Evolutionary conservation across 2,797 vertebrate species (phyloP).

Genomic region (Neomorphus geoffroyi): DNA sequence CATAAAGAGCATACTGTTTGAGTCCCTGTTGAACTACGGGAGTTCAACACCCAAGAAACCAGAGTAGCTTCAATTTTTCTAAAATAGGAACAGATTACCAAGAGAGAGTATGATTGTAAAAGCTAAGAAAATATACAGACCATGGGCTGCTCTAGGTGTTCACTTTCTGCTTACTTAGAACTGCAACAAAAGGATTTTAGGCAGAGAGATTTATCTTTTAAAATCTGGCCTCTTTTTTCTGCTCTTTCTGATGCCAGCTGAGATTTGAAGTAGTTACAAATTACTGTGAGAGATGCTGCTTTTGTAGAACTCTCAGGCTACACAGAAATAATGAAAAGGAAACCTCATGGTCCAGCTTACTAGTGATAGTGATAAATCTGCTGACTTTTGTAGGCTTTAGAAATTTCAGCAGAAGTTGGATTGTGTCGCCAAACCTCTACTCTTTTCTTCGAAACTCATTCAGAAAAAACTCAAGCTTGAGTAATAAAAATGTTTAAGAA

Average conservation of each 20-base stretch:
- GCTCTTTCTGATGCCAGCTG: neutral
- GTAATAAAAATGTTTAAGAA: neutral
- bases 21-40: neutral
- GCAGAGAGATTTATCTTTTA: neutral
- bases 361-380: neutral
- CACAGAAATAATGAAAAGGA: neutral
- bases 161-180: neutral
- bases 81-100: neutral
- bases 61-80: neutral
- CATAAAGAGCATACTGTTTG: neutral
- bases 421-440: neutral
- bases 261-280: neutral
- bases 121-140: neutral
- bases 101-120: neutral
- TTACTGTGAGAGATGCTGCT: neutral
- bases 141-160: neutral
- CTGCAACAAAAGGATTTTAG: neutral
- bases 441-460: neutral
- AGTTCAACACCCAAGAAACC: neutral
- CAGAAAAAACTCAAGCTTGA: neutral
- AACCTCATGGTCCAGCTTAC: neutral
- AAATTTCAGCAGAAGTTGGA: neutral
- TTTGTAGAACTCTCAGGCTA: neutral
- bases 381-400: neutral
- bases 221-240: neutral